These are phyloP conservation scores for Teleiodes luculella DNA, from an alignment of 2,888 invertebrate genomes.

Conservation along the genomic window DNA sequence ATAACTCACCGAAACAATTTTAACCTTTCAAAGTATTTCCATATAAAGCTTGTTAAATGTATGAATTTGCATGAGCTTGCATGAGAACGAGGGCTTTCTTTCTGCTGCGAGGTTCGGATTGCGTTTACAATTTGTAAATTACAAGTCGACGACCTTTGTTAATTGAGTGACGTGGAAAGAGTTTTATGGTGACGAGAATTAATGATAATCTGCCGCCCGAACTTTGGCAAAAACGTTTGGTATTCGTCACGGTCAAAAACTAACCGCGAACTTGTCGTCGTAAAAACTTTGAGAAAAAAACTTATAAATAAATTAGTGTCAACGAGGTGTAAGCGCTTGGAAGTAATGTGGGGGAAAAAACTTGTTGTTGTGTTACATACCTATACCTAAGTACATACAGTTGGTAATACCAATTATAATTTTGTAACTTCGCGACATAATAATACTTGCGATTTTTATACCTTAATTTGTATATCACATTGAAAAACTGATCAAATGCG, in stretches of 20 bases:
- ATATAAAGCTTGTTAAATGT: not conserved
- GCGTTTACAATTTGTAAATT: not conserved
- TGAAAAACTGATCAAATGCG: too few species aligned
- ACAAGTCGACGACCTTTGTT: constrained; percentile 10
- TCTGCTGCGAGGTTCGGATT: not conserved
- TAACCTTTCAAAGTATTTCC: constrained; percentile 6
- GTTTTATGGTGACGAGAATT: constrained; percentile 16
- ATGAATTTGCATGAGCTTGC: constrained; percentile 6
- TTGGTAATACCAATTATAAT: too few species aligned
- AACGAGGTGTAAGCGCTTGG: constrained; percentile 11
- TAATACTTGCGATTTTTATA: too few species aligned
- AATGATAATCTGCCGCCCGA: constrained; percentile 7
- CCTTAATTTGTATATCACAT: too few species aligned
- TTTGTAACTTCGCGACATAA: too few species aligned
- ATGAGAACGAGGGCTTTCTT: constrained; percentile 6
- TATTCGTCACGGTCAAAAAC: constrained; percentile 11
- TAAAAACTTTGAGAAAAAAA: constrained; percentile 3
- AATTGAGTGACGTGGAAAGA: constrained; percentile 15
- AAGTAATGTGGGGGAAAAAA: constrained; percentile 12
- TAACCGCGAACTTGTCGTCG: constrained; percentile 2
- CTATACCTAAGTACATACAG: too few species aligned
- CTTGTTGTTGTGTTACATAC: too few species aligned
- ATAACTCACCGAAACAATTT: not conserved
- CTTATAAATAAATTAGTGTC: constrained; percentile 17
- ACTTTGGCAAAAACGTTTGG: constrained; percentile 15